A percentile compares a stretch with the other conserved stretches of the same genome.
These are phyloP conservation scores for Oncorhynchus mykiss DNA, from an alignment of 2,113 vertebrate genomes.

Conservation along the genomic window DNA sequence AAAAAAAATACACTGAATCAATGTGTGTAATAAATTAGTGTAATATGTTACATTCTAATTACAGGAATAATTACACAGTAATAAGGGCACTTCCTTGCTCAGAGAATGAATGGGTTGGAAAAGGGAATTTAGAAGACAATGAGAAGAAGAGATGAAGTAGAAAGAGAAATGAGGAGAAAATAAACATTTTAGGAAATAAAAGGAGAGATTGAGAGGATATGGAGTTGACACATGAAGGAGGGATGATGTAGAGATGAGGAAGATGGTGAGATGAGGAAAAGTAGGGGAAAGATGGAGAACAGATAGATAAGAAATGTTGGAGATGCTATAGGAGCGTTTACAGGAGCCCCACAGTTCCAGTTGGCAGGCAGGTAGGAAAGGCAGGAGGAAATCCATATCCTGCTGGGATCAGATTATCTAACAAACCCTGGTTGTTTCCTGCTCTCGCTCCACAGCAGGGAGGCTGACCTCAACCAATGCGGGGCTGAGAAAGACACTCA, in stretches of 20 bases:
- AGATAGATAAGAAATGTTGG: not conserved
- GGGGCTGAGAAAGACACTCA: not conserved
- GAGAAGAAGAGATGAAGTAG: not conserved
- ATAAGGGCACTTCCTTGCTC: no score
- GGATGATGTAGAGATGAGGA: not conserved
- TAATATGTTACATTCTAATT: no score
- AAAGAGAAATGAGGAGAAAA: not conserved
- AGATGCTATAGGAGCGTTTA: no score
- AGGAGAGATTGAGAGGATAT: not conserved
- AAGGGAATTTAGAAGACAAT: not conserved
- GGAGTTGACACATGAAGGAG: not conserved
- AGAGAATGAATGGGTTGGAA: not conserved
- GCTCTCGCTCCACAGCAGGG: not conserved
- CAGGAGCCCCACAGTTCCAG: no score
- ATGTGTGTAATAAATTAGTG: no score
- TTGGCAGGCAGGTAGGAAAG: not conserved
- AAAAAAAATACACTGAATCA: no score
- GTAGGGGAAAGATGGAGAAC: not conserved
- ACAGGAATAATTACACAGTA: no score
- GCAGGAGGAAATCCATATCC: conserved; percentile 5
- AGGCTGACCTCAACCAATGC: not conserved
- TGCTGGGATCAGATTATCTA: not conserved
- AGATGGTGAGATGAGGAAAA: not conserved
- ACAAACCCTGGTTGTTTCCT: conserved; percentile 6
- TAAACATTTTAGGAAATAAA: not conserved